Evolutionary conservation across 2,888 invertebrate species (phyloP).

Genomic region (Buathra laborator): DNA sequence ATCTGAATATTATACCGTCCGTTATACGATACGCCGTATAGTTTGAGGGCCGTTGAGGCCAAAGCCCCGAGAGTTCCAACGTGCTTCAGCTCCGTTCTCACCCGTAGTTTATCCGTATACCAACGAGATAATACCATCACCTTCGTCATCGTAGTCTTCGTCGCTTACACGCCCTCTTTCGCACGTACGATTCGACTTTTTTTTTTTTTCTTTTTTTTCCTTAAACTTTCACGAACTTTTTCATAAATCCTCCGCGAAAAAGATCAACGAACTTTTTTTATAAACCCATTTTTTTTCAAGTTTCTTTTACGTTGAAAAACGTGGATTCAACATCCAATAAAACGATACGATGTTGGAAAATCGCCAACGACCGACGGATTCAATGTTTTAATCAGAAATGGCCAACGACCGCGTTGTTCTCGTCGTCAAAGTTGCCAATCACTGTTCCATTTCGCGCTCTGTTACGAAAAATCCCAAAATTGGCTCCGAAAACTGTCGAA

Average conservation of each 20-base stretch:
- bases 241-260: neutral
- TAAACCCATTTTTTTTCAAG: no score
- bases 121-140: neutral
- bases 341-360: no score
- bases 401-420: no score
- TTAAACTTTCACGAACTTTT: neutral
- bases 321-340: no score
- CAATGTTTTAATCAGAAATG: no score
- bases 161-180: neutral
- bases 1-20: conserved; percentile 4
- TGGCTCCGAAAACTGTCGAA: no score
- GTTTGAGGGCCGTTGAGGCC: neutral
- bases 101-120: neutral
- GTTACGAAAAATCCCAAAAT: no score
- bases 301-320: no score
- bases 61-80: neutral
- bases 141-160: neutral
- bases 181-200: neutral
- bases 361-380: no score
- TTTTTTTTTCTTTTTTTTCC: neutral
- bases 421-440: no score
- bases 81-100: neutral
- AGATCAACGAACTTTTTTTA: neutral
- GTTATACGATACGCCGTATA: neutral
- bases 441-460: no score